Evolutionary conservation across 2,113 vertebrate species (phyloP).

Genomic region (Pangasianodon gigas): DNA sequence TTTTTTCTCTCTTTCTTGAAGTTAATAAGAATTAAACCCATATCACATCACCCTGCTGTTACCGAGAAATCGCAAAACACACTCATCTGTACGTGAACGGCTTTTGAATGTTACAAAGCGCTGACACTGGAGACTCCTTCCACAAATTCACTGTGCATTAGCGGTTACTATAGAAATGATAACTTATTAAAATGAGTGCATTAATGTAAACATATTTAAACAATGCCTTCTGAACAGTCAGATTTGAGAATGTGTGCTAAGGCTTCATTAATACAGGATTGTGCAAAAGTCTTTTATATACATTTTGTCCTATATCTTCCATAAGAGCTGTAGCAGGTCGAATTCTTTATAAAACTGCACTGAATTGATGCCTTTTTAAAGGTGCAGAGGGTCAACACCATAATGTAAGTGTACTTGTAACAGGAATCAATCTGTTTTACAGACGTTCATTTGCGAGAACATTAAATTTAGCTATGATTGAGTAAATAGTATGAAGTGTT

Average conservation of each 20-base stretch:
- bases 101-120: neutral
- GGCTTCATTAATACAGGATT: neutral
- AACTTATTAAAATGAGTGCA: no score
- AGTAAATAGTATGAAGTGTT: no score
- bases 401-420: no score
- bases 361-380: no score
- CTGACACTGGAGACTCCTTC: neutral
- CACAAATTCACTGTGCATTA: neutral
- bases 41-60: no score
- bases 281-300: neutral
- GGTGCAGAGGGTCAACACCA: no score
- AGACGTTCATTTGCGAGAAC: neutral
- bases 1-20: neutral
- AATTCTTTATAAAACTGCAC: neutral
- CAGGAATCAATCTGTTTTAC: neutral
- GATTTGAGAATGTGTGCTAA: neutral
- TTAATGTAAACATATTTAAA: no score
- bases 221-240: no score
- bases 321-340: no score
- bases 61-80: neutral
- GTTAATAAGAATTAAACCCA: neutral
- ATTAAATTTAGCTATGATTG: neutral
- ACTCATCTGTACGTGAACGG: no score
- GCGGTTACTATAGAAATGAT: neutral
- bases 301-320: no score